A percentile compares a stretch with the other conserved stretches of the same genome.
Evolutionary conservation across 1,140 invertebrate genomes (phyloP).

Genomic region (Ips typographus): DNA sequence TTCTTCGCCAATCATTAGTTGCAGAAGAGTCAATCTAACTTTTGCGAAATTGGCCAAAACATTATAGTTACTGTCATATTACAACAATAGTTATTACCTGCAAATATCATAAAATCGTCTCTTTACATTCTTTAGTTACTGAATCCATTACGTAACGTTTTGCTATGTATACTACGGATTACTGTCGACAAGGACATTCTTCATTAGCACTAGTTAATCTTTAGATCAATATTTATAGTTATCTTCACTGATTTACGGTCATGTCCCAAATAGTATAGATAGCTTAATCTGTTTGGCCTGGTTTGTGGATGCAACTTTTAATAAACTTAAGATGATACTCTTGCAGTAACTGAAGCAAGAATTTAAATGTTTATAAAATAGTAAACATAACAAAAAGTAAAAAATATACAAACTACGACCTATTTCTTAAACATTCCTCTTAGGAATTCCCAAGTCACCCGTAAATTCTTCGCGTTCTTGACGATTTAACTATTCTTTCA

Average conservation of each 20-base stretch:
- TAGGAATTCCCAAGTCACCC: too few relatives aligned
- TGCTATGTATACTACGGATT: constrained; percentile 4
- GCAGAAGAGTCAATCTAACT: constrained; percentile 1
- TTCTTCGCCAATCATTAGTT: constrained; percentile 15
- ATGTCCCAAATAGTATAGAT: constrained; percentile 6
- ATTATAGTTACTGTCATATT: too few relatives aligned
- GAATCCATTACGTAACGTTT: constrained; percentile 21
- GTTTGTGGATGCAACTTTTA: neutral
- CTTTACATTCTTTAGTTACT: too few relatives aligned
- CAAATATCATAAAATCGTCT: too few relatives aligned
- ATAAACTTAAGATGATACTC: neutral
- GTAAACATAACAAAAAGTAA: neutral
- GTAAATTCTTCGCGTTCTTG: neutral
- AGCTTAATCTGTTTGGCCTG: constrained; percentile 1
- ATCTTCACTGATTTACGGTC: constrained; percentile 8
- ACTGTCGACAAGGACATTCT: constrained; percentile 13
- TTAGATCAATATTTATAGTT: constrained; percentile 17
- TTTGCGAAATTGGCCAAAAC: too few relatives aligned
- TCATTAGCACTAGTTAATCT: constrained; percentile 16
- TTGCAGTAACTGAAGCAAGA: too few relatives aligned
- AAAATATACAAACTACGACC: too few relatives aligned
- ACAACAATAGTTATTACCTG: too few relatives aligned
- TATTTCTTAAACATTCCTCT: too few relatives aligned
- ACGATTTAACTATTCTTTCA: constrained; percentile 4
- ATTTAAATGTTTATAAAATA: neutral